A percentile compares a stretch with the other conserved stretches of the same genome.
phyloP scores from a whole-genome alignment of 2,797 vertebrate species.

The Esox masquinongy region DNA sequence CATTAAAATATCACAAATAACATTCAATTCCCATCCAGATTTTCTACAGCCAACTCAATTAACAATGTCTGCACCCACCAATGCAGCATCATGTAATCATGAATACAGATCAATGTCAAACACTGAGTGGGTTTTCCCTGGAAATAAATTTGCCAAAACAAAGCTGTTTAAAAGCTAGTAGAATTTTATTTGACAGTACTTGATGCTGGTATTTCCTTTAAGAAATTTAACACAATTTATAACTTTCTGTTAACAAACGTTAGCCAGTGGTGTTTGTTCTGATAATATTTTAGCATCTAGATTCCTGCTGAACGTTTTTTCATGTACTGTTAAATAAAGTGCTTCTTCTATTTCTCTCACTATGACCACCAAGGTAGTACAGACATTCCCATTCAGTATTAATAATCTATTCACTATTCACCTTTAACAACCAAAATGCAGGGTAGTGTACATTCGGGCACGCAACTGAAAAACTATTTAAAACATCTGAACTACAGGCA shows the following conservation, averaged over 20 bases:
- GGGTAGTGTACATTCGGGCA: neutral
- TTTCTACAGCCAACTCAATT: neutral
- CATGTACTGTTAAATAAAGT: constrained; percentile 1
- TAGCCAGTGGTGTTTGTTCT: neutral
- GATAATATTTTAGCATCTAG: neutral
- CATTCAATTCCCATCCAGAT: constrained; percentile 28
- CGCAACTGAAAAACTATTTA: no score
- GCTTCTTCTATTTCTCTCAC: neutral
- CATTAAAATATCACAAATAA: constrained; percentile 52
- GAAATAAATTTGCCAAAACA: neutral
- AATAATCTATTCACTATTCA: neutral
- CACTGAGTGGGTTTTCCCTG: neutral
- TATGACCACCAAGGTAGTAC: neutral
- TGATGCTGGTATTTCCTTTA: neutral
- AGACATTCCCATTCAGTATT: neutral
- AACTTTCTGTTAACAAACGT: neutral
- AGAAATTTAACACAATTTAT: neutral
- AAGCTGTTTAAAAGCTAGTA: neutral
- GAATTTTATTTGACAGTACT: neutral
- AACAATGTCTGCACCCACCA: constrained; percentile 13
- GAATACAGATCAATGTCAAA: neutral
- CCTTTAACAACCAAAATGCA: neutral
- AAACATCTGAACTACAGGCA: neutral
- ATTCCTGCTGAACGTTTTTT: neutral
- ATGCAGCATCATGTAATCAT: neutral